These are phyloP conservation scores for Peromyscus eremicus DNA, from an alignment of 2,797 vertebrate species.

Conservation along the genomic window DNA sequence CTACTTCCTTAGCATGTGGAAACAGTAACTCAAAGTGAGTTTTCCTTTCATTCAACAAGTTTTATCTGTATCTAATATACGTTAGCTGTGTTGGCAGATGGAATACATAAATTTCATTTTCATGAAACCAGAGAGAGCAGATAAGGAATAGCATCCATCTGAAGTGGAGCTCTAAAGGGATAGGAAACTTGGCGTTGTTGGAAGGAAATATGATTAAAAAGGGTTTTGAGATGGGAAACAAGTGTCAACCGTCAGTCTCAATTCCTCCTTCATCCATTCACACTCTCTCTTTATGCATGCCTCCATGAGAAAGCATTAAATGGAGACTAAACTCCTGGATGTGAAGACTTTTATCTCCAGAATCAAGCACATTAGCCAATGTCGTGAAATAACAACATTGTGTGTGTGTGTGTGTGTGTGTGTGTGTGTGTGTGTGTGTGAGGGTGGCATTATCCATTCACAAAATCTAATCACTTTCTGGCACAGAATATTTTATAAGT, in stretches of 20 bases:
- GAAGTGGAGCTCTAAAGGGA: neutral
- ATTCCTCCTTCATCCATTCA: neutral
- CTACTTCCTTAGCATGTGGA: neutral
- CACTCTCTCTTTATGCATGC: neutral
- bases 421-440: neutral
- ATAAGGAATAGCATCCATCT: neutral
- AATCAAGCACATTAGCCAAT: neutral
- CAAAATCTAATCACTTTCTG: neutral
- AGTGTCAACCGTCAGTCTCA: neutral
- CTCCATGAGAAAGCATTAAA: neutral
- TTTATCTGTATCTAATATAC: neutral
- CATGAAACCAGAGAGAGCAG: neutral
- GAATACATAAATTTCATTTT: slow-evolving; percentile 8
- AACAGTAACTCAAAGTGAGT: neutral
- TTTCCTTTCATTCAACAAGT: neutral
- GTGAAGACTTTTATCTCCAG: neutral
- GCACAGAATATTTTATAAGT: neutral
- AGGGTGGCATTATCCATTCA: neutral
- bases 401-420: neutral
- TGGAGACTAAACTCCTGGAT: neutral
- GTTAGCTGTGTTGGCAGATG: neutral
- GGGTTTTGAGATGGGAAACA: neutral
- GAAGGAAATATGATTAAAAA: neutral
- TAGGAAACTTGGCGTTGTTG: neutral
- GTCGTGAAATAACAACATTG: neutral